These are phyloP conservation scores for Coreius guichenoti DNA, from an alignment of 2,797 vertebrate genomes.

Conservation along the genomic window DNA sequence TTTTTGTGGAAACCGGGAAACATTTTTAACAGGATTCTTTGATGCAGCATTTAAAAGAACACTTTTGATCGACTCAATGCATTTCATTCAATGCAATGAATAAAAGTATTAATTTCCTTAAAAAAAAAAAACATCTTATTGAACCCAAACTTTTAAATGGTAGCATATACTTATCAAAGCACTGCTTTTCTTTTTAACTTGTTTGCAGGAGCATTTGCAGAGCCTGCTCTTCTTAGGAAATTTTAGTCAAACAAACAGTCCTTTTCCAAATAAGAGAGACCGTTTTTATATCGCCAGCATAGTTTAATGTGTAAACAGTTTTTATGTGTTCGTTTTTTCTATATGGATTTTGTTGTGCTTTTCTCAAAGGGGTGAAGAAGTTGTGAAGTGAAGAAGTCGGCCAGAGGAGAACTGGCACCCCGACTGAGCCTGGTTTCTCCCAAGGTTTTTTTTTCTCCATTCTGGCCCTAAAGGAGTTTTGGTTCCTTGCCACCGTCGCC, in stretches of 20 bases:
- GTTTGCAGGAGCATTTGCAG: background rate
- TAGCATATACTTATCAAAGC: background rate
- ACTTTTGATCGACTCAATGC: background rate
- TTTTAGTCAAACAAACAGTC: conserved; percentile 32
- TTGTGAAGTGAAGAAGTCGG: too few species aligned
- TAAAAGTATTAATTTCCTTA: background rate
- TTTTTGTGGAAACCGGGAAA: background rate
- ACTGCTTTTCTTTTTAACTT: conserved; percentile 15
- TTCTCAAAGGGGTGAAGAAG: background rate
- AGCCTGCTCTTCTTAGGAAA: conserved; percentile 20
- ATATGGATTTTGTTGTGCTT: background rate
- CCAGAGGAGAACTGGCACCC: too few species aligned
- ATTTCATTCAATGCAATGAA: background rate
- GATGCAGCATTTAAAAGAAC: background rate
- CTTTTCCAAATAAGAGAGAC: conserved; percentile 30
- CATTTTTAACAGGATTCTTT: background rate
- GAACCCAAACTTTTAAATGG: background rate
- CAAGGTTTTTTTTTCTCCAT: too few species aligned
- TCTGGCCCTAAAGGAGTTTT: too few species aligned
- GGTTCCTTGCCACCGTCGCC: too few species aligned
- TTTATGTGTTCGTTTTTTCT: background rate
- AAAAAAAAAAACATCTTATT: background rate
- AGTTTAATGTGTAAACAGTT: background rate
- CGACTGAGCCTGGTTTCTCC: too few species aligned
- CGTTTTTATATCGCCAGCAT: background rate